phyloP scores from a whole-genome alignment of 2,888 invertebrate species.

The Leptopilina syphax region DNA sequence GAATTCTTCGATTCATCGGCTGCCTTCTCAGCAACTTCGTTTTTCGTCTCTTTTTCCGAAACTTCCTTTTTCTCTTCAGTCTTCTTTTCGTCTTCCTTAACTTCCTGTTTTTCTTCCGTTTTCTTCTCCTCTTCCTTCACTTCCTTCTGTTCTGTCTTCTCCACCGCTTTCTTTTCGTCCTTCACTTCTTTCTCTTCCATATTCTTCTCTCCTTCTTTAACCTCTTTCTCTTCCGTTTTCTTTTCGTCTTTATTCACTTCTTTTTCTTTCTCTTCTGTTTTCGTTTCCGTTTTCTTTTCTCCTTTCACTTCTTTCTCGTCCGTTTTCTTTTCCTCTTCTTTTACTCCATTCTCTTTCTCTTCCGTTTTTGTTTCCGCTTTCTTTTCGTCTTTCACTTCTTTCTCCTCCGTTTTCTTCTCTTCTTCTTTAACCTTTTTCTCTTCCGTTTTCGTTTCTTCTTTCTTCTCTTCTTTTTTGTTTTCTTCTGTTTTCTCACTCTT shows the following conservation, averaged over 20 bases:
- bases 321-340: neutral
- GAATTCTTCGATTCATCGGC: neutral
- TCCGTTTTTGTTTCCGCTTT: too few species aligned
- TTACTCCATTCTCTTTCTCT: too few species aligned
- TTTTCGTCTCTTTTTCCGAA: conserved; percentile 4
- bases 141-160: neutral
- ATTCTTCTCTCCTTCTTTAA: conserved; percentile 26
- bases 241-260: conserved; percentile 10
- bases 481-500: conserved; percentile 53
- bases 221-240: conserved; percentile 29
- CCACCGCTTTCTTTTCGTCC: conserved; percentile 39
- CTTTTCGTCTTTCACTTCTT: too few species aligned
- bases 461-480: conserved; percentile 55
- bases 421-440: conserved; percentile 31
- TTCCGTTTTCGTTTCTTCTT: conserved; percentile 49
- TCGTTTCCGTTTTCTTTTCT: too few species aligned
- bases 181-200: conserved; percentile 23
- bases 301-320: too few species aligned
- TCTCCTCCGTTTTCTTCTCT: too few species aligned
- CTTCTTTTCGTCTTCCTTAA: conserved; percentile 4
- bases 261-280: too few species aligned
- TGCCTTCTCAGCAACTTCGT: conserved; percentile 19
- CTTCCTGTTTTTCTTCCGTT: too few species aligned
- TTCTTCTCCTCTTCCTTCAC: conserved; percentile 5
- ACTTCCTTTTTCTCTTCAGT: conserved; percentile 11